Percentiles rank a stretch among this genome's conserved stretches.
These are phyloP conservation scores for Protobothrops mucrosquamatus DNA, from an alignment of 2,113 vertebrate species.

Conservation along the genomic window DNA sequence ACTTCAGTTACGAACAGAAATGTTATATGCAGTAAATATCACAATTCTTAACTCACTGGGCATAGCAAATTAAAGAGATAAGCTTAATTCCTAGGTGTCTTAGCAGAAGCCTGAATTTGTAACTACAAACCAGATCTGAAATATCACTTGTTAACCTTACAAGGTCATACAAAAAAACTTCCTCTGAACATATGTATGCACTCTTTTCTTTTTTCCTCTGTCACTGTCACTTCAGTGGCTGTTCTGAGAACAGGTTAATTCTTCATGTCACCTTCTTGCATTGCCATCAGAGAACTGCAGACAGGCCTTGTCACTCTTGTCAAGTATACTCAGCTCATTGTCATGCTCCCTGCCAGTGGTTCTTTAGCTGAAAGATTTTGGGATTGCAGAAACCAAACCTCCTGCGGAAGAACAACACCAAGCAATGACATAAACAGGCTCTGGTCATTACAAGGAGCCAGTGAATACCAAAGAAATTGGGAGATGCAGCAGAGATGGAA, in stretches of 20 bases:
- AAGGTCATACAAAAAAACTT: slow-evolving; percentile 13
- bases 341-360: slow-evolving; percentile 3
- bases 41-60: background rate
- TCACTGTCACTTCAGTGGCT: slow-evolving; percentile 1
- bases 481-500: slow-evolving; percentile 35
- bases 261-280: slow-evolving; percentile 8
- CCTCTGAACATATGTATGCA: background rate
- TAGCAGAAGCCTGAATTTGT: background rate
- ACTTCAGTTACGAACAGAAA: background rate
- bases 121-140: background rate
- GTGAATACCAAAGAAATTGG: slow-evolving; percentile 47
- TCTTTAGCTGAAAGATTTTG: background rate
- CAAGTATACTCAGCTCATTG: slow-evolving; percentile 20
- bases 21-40: background rate
- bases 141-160: background rate
- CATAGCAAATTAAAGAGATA: background rate
- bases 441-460: slow-evolving; percentile 42
- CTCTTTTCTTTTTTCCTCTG: background rate
- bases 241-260: slow-evolving; percentile 19
- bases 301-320: slow-evolving; percentile 21
- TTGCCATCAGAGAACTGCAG: background rate
- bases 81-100: background rate
- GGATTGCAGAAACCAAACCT: slow-evolving; percentile 17
- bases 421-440: slow-evolving; percentile 34
- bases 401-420: slow-evolving; percentile 18